phyloP scores from a whole-genome alignment of 2,113 vertebrate species.

The Ceuthmochares aereus region DNA sequence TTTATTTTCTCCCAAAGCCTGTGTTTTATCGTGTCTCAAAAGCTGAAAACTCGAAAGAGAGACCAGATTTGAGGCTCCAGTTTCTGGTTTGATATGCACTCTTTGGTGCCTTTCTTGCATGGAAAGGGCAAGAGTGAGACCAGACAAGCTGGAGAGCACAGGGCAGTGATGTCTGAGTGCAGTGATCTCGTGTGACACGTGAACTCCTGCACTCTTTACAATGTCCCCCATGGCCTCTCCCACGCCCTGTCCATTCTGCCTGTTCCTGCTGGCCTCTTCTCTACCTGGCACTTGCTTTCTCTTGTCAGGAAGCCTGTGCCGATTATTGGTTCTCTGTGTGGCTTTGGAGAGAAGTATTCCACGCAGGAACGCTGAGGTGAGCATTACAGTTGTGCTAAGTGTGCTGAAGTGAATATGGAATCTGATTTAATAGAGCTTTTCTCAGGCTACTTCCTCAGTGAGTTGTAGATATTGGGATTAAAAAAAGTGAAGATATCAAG shows the following conservation, averaged over 20 bases:
- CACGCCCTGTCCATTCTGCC: not conserved
- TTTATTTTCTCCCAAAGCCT: not conserved
- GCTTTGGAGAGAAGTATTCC: not conserved
- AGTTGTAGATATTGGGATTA: not conserved
- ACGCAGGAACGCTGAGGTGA: not conserved
- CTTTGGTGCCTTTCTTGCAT: too few species aligned
- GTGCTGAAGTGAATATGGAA: not conserved
- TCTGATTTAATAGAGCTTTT: not conserved
- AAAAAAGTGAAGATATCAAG: not conserved
- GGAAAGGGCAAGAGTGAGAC: not conserved
- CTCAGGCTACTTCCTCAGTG: not conserved
- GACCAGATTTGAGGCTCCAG: not conserved
- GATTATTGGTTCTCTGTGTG: not conserved
- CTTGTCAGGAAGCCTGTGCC: not conserved
- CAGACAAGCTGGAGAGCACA: too few species aligned
- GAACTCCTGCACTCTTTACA: too few species aligned
- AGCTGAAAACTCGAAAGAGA: not conserved
- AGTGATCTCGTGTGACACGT: not conserved
- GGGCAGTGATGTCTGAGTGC: fast-evolving
- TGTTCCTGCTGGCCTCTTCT: too few species aligned
- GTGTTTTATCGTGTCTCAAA: fast-evolving
- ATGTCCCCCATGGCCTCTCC: fast-evolving
- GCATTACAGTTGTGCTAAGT: not conserved
- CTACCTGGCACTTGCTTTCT: too few species aligned
- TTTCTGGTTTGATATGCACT: not conserved